Base-by-base conservation (phyloP, 2,113 vertebrate species). In the Neomonachus schauinslandi region DNA sequence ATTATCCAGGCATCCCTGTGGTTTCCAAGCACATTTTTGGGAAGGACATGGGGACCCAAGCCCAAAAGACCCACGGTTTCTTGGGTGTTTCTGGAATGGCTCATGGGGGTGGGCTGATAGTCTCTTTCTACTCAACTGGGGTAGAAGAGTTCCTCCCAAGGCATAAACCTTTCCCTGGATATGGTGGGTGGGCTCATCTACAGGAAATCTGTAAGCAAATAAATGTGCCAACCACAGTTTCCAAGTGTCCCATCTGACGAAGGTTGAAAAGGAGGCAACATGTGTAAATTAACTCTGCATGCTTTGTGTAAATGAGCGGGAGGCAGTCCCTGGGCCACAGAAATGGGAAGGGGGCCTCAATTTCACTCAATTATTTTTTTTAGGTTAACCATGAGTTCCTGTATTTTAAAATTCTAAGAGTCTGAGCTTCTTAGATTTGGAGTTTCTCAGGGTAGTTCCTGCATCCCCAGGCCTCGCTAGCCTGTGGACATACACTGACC, bases 21-120 rank as follows among this genome's bases (percentile, higher is more conserved):
- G 92, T 92, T 98, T 98, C 89, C 26, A 96, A 88, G 88, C 76
- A 93, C 71, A 97, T 92, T 97, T 98, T 84, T 95, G 57, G 94
- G 87, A 94, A 97, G 84, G 53, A 97, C 90, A 61, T 53, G 24
- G 79, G 46, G 90, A 94, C 51, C 28, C 19, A 92, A 95, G 46
- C 5, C 95, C 55, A 51, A 67, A 89, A 94, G 89, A 97, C 95
- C 72, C 97, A 86, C 55, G 87, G 74, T 88, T 92, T 31, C 21
- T 88, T 95, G 81, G 42, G 28, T 89, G 74, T 94, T 84, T 67
- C 59, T 95, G 74, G 79, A 92, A 72, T 39, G 80, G n/a, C 63
- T 42, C n/a, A 4, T 39, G 69, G 72, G 21, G 28, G 15, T 90
- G 51, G 57, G 46, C 24, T 72, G 88, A 81, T 81, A 93, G n/a